Evolutionary conservation across 2,797 vertebrate genomes (phyloP).

Genomic region (Amphiprion clarkii): DNA sequence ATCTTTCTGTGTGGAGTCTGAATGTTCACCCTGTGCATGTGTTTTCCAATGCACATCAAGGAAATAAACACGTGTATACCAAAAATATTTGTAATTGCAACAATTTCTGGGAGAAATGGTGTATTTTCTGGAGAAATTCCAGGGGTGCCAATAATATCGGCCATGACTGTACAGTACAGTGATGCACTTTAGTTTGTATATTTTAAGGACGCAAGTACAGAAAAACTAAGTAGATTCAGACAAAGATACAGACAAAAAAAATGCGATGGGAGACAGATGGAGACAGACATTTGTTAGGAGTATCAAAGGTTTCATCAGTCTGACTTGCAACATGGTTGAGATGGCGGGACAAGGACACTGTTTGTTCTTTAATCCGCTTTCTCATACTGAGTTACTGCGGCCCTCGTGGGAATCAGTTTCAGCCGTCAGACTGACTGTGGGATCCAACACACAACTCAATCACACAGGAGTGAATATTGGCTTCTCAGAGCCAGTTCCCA

Average conservation of each 20-base stretch:
- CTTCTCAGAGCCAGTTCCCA: neutral
- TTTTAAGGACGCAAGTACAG: too few species aligned
- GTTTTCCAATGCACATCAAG: too few species aligned
- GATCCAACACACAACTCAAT: conserved; percentile 23
- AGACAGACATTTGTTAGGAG: conserved; percentile 4
- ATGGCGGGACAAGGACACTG: conserved; percentile 49
- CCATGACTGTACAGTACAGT: too few species aligned
- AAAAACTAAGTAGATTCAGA: too few species aligned
- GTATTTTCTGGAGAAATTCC: too few species aligned
- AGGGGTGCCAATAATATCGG: too few species aligned
- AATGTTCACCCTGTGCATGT: too few species aligned
- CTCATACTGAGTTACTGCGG: conserved; percentile 36
- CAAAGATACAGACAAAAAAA: neutral
- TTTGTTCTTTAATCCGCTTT: conserved; percentile 70
- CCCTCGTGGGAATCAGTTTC: conserved; percentile 51
- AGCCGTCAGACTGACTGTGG: conserved; percentile 2
- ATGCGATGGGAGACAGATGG: conserved; percentile 24
- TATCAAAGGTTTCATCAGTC: conserved; percentile 46
- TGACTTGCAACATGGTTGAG: conserved; percentile 36
- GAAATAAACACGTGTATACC: too few species aligned
- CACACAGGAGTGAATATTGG: neutral
- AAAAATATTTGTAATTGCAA: too few species aligned
- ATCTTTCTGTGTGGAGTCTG: too few species aligned
- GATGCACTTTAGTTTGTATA: too few species aligned
- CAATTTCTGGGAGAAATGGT: too few species aligned